Evolutionary conservation across 2,888 invertebrate species (phyloP).

Genomic region (Oithona nana): DNA sequence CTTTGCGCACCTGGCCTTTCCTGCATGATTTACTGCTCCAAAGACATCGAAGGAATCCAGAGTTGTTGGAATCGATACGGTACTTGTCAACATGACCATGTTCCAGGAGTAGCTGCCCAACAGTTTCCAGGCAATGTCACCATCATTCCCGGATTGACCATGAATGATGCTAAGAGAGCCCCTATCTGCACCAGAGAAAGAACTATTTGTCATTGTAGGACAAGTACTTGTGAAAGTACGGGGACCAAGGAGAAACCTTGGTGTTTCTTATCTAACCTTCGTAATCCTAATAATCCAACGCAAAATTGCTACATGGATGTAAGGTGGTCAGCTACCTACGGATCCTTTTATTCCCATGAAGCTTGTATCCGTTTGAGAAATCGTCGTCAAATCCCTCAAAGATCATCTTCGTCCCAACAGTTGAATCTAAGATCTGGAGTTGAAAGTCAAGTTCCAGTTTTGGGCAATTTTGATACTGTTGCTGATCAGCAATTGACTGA

Average conservation of each 20-base stretch:
- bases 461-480: no score
- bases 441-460: no score
- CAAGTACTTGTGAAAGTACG: not conserved
- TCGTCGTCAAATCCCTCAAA: no score
- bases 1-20: not conserved
- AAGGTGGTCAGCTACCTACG: not conserved
- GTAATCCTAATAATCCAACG: not conserved
- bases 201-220: not conserved
- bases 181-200: not conserved
- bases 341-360: not conserved
- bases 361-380: no score
- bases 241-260: not conserved
- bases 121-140: not conserved
- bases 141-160: not conserved
- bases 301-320: not conserved
- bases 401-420: no score
- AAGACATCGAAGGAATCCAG: not conserved
- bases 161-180: not conserved
- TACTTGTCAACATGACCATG: not conserved
- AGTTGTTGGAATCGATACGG: not conserved
- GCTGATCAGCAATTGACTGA: no score
- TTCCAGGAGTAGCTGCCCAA: not conserved
- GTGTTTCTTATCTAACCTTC: not conserved
- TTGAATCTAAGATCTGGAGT: no score
- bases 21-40: not conserved